phyloP scores from a whole-genome alignment of 2,888 invertebrate genomes.

The Drosophila eohydei region DNA sequence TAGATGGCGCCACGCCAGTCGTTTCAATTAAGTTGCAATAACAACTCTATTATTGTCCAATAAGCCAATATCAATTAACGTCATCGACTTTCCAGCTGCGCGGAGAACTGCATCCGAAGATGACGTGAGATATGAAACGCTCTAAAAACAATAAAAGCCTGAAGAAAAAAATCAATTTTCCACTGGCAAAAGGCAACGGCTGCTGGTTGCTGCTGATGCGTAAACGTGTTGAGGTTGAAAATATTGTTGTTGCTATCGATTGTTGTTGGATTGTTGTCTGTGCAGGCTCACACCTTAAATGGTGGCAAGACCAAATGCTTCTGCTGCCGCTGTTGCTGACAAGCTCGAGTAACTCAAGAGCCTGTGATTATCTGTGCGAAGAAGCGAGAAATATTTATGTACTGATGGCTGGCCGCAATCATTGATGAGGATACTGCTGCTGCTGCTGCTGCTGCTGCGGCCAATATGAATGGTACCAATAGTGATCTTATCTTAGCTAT shows the following conservation, averaged over 20 bases:
- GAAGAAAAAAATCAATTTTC: conserved; percentile 71
- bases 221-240: conserved; percentile 69
- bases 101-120: conserved; percentile 35
- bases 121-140: conserved; percentile 74
- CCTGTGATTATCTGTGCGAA: conserved; percentile 65
- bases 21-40: conserved; percentile 78
- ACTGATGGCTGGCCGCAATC: conserved; percentile 61
- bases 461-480: conserved; percentile 22
- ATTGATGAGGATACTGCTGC: conserved; percentile 62
- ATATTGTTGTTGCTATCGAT: conserved; percentile 44
- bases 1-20: conserved; percentile 59
- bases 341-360: conserved; percentile 70
- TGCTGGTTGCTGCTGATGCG: conserved; percentile 61
- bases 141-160: conserved; percentile 68
- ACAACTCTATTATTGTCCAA: conserved; percentile 76
- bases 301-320: conserved; percentile 49
- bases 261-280: conserved; percentile 40
- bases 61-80: conserved; percentile 71
- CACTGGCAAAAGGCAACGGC: conserved; percentile 37
- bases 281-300: conserved; percentile 75
- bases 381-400: conserved; percentile 74
- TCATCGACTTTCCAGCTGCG: conserved; percentile 56
- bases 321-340: conserved; percentile 34
- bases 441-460: conserved; percentile 28
- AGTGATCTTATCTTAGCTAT: conserved; percentile 46